Conservation (phyloP, 2,888 invertebrate genomes). For the Chouioia cunea region DNA sequence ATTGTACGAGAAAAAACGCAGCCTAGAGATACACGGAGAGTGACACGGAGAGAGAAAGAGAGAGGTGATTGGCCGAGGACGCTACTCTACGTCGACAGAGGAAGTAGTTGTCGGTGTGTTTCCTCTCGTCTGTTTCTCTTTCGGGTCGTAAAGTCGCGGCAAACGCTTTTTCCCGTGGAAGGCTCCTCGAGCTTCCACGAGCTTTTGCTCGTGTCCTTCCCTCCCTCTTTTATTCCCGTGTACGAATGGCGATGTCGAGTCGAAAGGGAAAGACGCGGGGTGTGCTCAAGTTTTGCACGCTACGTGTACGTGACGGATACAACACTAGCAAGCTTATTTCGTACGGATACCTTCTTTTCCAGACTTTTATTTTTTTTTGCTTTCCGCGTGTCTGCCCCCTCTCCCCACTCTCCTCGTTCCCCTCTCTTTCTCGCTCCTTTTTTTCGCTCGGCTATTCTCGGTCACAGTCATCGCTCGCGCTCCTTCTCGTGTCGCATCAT, state of each 20-base stretch:
- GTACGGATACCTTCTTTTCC: conserved; percentile 35
- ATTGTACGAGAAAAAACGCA: too few relatives aligned
- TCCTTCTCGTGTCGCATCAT: not conserved
- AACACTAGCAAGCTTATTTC: not conserved
- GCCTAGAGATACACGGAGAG: too few relatives aligned
- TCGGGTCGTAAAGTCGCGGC: too few relatives aligned
- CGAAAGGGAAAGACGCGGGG: conserved; percentile 2
- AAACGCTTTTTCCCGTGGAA: too few relatives aligned
- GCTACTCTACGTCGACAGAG: conserved; percentile 15
- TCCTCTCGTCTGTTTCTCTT: not conserved
- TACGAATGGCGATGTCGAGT: not conserved
- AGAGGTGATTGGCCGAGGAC: conserved; percentile 40
- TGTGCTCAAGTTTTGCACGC: conserved; percentile 6
- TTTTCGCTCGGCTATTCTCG: conserved; percentile 36
- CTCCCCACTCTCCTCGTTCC: not conserved
- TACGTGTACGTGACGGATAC: not conserved
- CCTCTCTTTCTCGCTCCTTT: not conserved
- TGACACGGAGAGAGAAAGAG: not conserved
- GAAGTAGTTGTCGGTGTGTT: conserved; percentile 39
- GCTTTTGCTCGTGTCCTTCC: not conserved
- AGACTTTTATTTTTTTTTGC: conserved; percentile 4
- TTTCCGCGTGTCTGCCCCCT: not conserved
- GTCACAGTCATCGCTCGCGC: conserved; percentile 28
- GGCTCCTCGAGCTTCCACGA: too few relatives aligned
- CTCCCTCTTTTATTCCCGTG: not conserved